Evolutionary conservation across 2,113 vertebrate genomes (phyloP).

Genomic region (Carollia perspicillata): DNA sequence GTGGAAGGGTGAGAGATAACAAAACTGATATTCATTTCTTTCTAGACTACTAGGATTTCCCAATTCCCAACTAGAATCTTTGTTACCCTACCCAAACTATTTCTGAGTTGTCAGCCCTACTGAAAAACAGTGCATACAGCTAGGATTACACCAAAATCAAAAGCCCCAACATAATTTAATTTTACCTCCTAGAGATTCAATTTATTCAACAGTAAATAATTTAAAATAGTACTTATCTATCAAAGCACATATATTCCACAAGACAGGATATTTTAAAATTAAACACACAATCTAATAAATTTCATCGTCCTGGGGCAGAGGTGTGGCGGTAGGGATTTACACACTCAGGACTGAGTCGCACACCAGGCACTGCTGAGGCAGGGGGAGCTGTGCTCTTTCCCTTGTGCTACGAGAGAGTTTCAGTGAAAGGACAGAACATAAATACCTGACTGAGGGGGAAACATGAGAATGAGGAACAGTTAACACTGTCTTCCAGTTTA

Average conservation of each 20-base stretch:
- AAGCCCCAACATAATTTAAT: not conserved
- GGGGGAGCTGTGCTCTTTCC: not conserved
- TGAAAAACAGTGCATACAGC: not conserved
- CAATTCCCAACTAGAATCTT: not conserved
- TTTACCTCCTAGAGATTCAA: not conserved
- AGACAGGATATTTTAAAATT: not conserved
- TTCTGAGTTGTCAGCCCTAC: not conserved
- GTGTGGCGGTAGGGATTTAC: not conserved
- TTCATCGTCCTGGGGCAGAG: not conserved
- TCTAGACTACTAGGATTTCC: conserved; percentile 4
- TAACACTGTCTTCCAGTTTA: not conserved
- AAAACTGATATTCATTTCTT: not conserved
- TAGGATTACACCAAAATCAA: not conserved
- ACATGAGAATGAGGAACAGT: not conserved
- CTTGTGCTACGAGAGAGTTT: not conserved
- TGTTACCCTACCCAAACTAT: not conserved
- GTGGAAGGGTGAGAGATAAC: not conserved
- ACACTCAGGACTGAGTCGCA: not conserved
- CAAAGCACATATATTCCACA: not conserved
- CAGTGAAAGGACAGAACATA: conserved; percentile 5
- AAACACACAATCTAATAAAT: conserved; percentile 6
- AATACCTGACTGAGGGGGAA: not conserved
- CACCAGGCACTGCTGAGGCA: not conserved
- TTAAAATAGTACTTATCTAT: not conserved
- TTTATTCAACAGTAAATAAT: conserved; percentile 29